Evolutionary conservation across 2,888 invertebrate species (phyloP).

Genomic region (Scotopteryx bipunctaria): DNA sequence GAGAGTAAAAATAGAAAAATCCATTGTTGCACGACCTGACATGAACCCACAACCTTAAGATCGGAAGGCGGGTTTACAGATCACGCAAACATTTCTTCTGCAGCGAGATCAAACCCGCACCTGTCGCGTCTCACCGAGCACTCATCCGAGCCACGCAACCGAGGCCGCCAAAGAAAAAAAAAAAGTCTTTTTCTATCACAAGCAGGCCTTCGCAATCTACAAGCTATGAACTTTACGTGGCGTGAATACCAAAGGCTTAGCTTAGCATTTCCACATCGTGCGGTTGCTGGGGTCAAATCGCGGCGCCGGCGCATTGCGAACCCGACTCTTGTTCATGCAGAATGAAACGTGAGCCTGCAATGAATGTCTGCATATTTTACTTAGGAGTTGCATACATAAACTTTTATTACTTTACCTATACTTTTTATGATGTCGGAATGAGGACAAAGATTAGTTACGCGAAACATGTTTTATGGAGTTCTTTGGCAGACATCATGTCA

Average conservation of each 20-base stretch:
- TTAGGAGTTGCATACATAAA: slow-evolving; percentile 11
- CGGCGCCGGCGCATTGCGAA: slow-evolving; percentile 37
- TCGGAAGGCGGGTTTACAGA: no score
- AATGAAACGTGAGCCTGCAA: slow-evolving; percentile 33
- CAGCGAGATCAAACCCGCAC: no score
- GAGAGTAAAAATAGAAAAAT: no score
- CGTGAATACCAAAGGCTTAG: slow-evolving; percentile 23
- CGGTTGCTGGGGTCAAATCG: slow-evolving; percentile 36
- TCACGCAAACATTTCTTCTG: no score
- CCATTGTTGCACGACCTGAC: no score
- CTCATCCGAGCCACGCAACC: no score
- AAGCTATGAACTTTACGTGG: slow-evolving; percentile 28
- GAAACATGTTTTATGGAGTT: background rate
- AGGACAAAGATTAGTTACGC: slow-evolving; percentile 1
- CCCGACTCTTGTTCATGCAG: slow-evolving; percentile 33
- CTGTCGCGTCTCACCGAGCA: no score
- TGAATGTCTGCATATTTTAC: slow-evolving; percentile 29
- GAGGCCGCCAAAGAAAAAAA: no score
- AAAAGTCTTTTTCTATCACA: no score
- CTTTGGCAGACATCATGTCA: background rate
- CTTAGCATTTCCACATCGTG: slow-evolving; percentile 35
- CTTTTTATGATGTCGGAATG: slow-evolving; percentile 7
- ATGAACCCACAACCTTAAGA: no score
- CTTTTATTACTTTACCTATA: slow-evolving; percentile 9
- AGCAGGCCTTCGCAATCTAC: background rate